Evolutionary conservation across 2,888 invertebrate genomes (phyloP).

Genomic region (Chironomus tentans): DNA sequence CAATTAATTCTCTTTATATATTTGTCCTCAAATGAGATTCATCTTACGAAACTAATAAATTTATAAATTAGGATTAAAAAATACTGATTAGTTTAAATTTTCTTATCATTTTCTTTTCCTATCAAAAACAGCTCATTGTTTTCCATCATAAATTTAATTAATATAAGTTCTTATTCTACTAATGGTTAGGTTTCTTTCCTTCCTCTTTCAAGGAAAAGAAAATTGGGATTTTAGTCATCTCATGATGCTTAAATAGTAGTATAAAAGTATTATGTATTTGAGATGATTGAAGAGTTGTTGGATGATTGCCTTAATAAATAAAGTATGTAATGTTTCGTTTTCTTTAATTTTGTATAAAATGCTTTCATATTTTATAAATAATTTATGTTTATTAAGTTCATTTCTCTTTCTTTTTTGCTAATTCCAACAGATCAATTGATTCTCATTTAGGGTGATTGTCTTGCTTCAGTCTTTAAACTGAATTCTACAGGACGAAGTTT

Average conservation of each 20-base stretch:
- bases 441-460: no score
- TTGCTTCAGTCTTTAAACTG: no score
- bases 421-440: no score
- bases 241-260: not conserved
- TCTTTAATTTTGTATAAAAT: not conserved
- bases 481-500: no score
- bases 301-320: not conserved
- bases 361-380: not conserved
- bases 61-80: not conserved
- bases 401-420: no score
- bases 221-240: not conserved
- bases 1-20: not conserved
- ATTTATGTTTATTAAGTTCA: no score
- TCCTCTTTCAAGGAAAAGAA: not conserved
- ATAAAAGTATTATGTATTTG: not conserved
- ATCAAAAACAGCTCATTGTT: conserved; percentile 2
- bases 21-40: not conserved
- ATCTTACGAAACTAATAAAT: not conserved
- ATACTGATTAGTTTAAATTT: conserved; percentile 3
- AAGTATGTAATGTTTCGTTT: not conserved
- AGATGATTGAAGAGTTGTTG: not conserved
- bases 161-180: not conserved
- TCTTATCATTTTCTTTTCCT: not conserved
- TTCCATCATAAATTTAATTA: not conserved
- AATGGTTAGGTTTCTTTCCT: not conserved